A percentile compares a stretch with the other conserved stretches of the same genome.
phyloP scores from a whole-genome alignment of 1,140 invertebrate species.

The Drosophila insularis region DNA sequence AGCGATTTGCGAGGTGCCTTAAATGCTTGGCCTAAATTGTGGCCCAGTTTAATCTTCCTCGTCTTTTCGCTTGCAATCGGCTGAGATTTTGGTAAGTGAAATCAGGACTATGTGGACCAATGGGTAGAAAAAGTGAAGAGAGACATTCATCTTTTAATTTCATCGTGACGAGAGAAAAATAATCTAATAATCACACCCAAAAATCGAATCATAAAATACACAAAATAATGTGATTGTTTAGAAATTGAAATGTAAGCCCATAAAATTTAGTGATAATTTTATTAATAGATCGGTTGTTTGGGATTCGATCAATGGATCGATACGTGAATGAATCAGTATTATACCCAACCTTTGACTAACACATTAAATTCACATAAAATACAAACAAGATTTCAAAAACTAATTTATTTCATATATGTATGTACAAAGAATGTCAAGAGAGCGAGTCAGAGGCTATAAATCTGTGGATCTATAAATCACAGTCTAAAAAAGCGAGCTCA shows the following conservation, averaged over 20 bases:
- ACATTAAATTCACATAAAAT: not conserved
- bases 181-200: not conserved
- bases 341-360: not conserved
- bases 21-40: conserved; percentile 8
- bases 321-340: not conserved
- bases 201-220: not conserved
- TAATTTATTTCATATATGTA: not conserved
- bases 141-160: no score
- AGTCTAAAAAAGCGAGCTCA: not conserved
- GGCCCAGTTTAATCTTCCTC: conserved; percentile 1
- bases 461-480: not conserved
- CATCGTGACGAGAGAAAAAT: not conserved
- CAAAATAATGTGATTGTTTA: not conserved
- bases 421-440: not conserved
- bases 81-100: conserved; percentile 11
- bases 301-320: not conserved
- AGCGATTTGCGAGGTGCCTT: not conserved
- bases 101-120: not conserved
- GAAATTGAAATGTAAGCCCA: not conserved
- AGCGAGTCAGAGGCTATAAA: not conserved
- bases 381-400: not conserved
- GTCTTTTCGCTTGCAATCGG: not conserved
- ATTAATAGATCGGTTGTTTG: not conserved
- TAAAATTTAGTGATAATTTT: not conserved
- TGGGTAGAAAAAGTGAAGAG: not conserved